Percentiles rank a stretch among this genome's conserved stretches.
These are phyloP conservation scores for Sweltsa coloradensis DNA, from an alignment of 1,140 invertebrate species.

Conservation along the genomic window DNA sequence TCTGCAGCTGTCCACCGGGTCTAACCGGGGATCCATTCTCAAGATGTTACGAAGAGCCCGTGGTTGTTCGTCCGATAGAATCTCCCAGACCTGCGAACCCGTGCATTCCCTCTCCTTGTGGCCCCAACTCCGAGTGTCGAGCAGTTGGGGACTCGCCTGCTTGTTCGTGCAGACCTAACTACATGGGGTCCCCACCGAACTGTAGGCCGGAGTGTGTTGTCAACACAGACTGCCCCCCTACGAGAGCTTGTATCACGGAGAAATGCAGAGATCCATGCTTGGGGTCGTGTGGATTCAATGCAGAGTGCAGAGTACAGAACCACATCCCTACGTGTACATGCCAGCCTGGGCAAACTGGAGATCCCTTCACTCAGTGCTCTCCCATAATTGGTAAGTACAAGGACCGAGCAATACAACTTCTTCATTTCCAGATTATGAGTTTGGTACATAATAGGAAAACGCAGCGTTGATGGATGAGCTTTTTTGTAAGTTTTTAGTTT, in stretches of 20 bases:
- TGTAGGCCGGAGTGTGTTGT: slow-evolving; percentile 43
- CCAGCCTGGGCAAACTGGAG: slow-evolving; percentile 43
- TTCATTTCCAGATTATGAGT: no score
- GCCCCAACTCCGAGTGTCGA: slow-evolving; percentile 38
- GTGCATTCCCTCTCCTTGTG: slow-evolving; percentile 37
- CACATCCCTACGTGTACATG: slow-evolving; percentile 63
- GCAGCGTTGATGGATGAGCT: no score
- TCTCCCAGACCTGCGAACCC: slow-evolving; percentile 24
- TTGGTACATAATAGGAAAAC: no score
- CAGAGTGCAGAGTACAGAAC: slow-evolving; percentile 59
- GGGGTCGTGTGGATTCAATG: slow-evolving; percentile 53
- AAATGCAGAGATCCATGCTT: slow-evolving; percentile 58
- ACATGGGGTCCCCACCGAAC: slow-evolving; percentile 39
- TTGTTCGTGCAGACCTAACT: slow-evolving; percentile 41
- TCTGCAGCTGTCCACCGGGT: slow-evolving; percentile 32
- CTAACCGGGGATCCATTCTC: slow-evolving; percentile 34
- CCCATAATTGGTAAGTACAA: slow-evolving; percentile 19
- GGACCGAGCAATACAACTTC: no score
- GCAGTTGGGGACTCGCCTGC: slow-evolving; percentile 36
- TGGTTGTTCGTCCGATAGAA: slow-evolving; percentile 16
- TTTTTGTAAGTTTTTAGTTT: no score
- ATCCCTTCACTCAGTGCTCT: slow-evolving; percentile 41
- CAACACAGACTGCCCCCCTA: slow-evolving; percentile 36
- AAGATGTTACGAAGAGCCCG: slow-evolving; percentile 29
- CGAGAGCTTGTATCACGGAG: slow-evolving; percentile 41